Evolutionary conservation across 2,888 invertebrate species (phyloP), one percentile per base, ranked within the genome.

Genomic region (Syrphus vitripennis): DNA sequence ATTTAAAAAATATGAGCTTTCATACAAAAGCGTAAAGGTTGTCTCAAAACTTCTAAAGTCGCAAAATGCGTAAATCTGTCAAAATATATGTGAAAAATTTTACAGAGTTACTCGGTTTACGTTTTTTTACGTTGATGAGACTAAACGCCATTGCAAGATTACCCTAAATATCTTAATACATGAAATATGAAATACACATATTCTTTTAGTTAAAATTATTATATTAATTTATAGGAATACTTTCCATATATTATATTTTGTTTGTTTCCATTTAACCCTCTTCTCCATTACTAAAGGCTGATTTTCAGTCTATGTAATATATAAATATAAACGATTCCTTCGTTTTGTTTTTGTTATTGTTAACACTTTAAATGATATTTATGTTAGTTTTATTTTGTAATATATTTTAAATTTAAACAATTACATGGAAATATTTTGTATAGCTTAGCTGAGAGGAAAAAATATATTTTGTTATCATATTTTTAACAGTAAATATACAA

Each of bases 221-320:
- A 63, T 70, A 63, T 29, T 37, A 6, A 40, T 65, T 67, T 72
- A 26, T 50, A 45, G 45, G 55, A 81, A 77, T 55, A 50, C 50
- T 61, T 70, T 48, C 24, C 40, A 70, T 77, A 3, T 63, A 50
- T 29, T 40, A 12, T 14, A 21, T 34, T 53, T 45, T 24, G 3
- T 72, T 76, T 75, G 70, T 71, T 67, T 76, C 61, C 69, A 74
- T 55, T 67, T 45, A 84, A 71, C 65, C 53, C 29, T 55, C 59
- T 55, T 77, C 16, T 48, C 34, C 82, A 86, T 82, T 81, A 78
- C 82, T 59, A 72, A 86, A 86, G 86, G 82, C 86, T 82, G 86
- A 86, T 72, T 86, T n/a, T 86, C 86, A 86, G 86, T 86, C 86
- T 82, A 59, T 77, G 86, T 77, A 81, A 78, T 77, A 61, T 77